phyloP scores from a whole-genome alignment of 2,113 vertebrate genomes.

The Tonatia bakeri region DNA sequence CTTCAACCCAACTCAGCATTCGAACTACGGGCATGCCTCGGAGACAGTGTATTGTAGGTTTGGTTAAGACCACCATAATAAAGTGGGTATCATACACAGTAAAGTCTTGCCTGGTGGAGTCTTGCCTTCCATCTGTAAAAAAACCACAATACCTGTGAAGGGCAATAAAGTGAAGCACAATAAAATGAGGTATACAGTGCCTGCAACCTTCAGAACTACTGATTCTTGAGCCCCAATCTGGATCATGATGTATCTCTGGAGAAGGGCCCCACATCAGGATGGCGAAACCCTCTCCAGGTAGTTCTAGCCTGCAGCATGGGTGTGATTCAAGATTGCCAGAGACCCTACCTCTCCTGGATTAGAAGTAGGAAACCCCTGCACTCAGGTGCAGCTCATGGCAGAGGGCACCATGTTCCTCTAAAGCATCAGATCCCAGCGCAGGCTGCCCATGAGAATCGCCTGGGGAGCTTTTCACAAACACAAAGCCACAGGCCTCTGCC shows the following conservation, averaged over 20 bases:
- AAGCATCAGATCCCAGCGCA: not conserved
- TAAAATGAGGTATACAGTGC: no score
- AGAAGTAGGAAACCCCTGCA: accelerated
- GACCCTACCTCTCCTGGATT: not conserved
- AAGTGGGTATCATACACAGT: not conserved
- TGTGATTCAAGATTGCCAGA: not conserved
- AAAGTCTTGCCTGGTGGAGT: not conserved
- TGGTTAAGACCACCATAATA: not conserved
- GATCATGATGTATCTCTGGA: not conserved
- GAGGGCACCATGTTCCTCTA: accelerated
- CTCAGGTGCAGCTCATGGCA: not conserved
- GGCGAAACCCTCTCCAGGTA: not conserved
- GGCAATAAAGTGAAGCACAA: not conserved
- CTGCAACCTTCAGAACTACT: not conserved
- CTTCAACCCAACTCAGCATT: not conserved
- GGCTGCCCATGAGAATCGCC: not conserved
- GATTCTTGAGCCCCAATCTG: not conserved
- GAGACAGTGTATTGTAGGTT: not conserved
- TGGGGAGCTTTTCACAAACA: not conserved
- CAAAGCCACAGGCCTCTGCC: not conserved
- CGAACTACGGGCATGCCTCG: not conserved
- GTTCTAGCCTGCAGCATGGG: not conserved
- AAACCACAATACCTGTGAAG: not conserved
- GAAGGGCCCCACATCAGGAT: not conserved
- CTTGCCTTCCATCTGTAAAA: not conserved